Evolutionary conservation across 2,113 vertebrate genomes (phyloP), one percentile per base, ranked within the genome.

Genomic region (Chionodraco myersi): DNA sequence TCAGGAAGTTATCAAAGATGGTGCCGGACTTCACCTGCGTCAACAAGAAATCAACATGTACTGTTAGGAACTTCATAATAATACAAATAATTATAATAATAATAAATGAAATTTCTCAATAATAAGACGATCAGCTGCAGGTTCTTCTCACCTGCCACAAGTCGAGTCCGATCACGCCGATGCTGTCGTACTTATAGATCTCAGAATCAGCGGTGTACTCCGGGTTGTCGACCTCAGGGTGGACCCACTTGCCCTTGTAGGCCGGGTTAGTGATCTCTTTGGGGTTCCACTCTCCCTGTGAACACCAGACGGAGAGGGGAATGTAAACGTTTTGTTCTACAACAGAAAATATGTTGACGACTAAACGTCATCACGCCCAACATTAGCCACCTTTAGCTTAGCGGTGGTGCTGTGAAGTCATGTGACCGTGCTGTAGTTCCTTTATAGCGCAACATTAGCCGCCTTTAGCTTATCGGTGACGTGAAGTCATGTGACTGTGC

Each of bases 1-100:
- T 96, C 53, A 97, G 91, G 88, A 97, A 97, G 92, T 96, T 95
- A 72, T 96, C 95, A 88, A 96, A 97, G 77, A 97, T 96, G 2
- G 94, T 96, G 18, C 95, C 96, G 60, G 95, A 97, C 85, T 96
- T 97, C 51, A 97, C 94, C 95, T 97, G 54, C 18, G 57, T 53
- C 15, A 89, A 70, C 84, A 85, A 70, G 0, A 72, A 79, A 41
- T 3, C 9, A 57, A 61, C 47, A 0, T 52, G 72, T 79, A 54
- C 4, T 13, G n/a, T 14, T 2, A 14, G 18, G 14, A 44, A 13
- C 9, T 63, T 71, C 4, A 54, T 30, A 30, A 30, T 4, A 30
- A 30, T 26, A 26, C 1, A 21, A 21, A 26, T 30, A 30, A 30
- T 30, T 30, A 30, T 30, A 30, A 30, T 30, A 30, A 30, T 30